Percentiles rank a stretch among this genome's conserved stretches.
Conservation (phyloP, 2,888 invertebrate genomes). For the Pyralis farinalis region DNA sequence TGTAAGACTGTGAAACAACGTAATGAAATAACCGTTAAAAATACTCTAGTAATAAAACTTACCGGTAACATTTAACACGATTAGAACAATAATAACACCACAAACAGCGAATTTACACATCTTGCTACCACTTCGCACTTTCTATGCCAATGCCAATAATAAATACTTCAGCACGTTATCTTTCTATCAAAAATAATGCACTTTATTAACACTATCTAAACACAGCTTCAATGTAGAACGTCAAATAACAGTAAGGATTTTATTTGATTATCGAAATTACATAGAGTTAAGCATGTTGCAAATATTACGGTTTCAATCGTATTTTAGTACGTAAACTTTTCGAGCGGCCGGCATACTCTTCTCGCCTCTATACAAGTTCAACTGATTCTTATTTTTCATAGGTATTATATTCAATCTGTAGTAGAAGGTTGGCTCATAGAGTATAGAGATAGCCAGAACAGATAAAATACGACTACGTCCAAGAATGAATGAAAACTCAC, state of each 20-base stretch:
- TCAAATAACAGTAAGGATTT: no score
- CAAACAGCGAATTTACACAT: slow-evolving; percentile 48
- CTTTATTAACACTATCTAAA: no score
- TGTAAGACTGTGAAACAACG: no score
- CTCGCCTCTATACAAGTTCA: slow-evolving; percentile 14
- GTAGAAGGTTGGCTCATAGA: no score
- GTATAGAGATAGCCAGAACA: no score
- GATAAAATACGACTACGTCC: no score
- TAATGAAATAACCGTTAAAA: no score
- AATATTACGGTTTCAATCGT: slow-evolving; percentile 19
- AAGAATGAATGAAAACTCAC: no score
- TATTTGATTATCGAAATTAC: no score
- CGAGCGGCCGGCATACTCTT: slow-evolving; percentile 23
- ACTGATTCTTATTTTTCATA: no score
- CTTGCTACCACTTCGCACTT: slow-evolving; percentile 21
- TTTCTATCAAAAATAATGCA: background rate
- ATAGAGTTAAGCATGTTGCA: no score
- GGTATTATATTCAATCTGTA: no score
- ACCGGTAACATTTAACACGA: slow-evolving; percentile 43
- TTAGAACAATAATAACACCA: slow-evolving; percentile 37
- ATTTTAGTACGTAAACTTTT: slow-evolving; percentile 35
- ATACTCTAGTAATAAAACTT: slow-evolving; percentile 38
- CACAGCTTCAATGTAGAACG: slow-evolving; percentile 2
- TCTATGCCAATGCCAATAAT: background rate
- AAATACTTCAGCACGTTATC: background rate